Evolutionary conservation across 2,888 invertebrate genomes (phyloP).

Genomic region (Halocaridina rubra): DNA sequence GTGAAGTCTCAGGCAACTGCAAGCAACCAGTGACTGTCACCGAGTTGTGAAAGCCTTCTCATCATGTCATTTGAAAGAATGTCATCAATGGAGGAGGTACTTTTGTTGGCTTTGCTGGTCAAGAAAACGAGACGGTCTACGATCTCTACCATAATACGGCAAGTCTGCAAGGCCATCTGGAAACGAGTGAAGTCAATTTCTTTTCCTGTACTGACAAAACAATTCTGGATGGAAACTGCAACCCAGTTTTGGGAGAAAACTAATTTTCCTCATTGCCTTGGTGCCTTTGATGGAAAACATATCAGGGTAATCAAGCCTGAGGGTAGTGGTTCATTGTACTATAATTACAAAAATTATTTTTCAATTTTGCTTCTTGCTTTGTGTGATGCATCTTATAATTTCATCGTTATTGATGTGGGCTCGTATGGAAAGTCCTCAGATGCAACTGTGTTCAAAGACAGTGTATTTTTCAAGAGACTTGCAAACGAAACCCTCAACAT

Average conservation of each 20-base stretch:
- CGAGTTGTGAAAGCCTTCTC: not conserved
- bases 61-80: not conserved
- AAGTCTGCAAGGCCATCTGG: conserved; percentile 45
- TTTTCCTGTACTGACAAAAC: not conserved
- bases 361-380: conserved; percentile 13
- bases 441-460: not conserved
- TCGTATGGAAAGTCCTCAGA: conserved; percentile 2
- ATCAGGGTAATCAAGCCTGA: conserved; percentile 12
- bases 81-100: not conserved
- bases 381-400: not conserved
- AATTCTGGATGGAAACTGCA: conserved; percentile 66
- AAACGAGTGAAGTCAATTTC: conserved; percentile 16
- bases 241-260: not conserved
- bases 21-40: not conserved
- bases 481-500: not conserved
- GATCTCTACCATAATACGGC: conserved; percentile 18
- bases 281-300: too few relatives aligned
- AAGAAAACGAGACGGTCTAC: not conserved
- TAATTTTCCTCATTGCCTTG: conserved; percentile 19
- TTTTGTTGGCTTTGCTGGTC: conserved; percentile 16
- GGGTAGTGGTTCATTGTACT: not conserved
- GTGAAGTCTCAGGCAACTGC: not conserved
- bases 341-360: not conserved
- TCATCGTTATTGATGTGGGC: conserved; percentile 2
- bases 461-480: conserved; percentile 1